These are phyloP conservation scores for Entomyzon cyanotis DNA, from an alignment of 2,113 vertebrate species.

Conservation along the genomic window DNA sequence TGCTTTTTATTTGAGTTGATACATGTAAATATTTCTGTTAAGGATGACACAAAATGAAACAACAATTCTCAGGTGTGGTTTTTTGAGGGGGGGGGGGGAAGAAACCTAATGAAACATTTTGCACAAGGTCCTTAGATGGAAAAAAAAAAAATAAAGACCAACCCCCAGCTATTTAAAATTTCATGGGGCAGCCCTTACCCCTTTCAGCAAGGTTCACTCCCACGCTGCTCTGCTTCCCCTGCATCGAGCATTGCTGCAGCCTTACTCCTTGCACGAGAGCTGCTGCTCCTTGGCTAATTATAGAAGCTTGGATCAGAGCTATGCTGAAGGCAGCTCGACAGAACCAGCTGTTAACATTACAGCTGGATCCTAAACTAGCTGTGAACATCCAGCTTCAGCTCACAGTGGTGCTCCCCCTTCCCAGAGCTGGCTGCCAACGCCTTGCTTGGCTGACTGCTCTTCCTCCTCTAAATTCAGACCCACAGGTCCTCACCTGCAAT, in stretches of 20 bases:
- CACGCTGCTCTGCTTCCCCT: neutral
- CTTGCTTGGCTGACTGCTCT: neutral
- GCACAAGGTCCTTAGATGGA: neutral
- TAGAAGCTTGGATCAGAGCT: slow-evolving; percentile 38
- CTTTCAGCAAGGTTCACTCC: neutral
- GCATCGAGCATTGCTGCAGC: neutral
- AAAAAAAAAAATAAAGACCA: neutral
- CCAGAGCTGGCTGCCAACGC: neutral
- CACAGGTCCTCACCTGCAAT: neutral
- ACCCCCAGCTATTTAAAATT: neutral
- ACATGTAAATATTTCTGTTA: neutral
- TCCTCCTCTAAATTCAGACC: neutral
- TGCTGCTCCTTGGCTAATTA: slow-evolving; percentile 19
- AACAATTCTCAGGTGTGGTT: neutral
- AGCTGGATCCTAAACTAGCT: slow-evolving; percentile 35
- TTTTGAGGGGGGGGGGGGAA: neutral
- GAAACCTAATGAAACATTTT: neutral
- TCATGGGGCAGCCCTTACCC: neutral
- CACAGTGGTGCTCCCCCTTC: neutral
- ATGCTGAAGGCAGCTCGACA: slow-evolving; percentile 10
- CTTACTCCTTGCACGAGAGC: neutral
- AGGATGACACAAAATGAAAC: slow-evolving; percentile 11
- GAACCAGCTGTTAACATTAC: slow-evolving; percentile 63
- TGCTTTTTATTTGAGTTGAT: neutral
- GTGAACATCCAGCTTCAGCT: slow-evolving; percentile 15